Percentiles rank a stretch among this genome's conserved stretches.
Conservation (phyloP, 2,888 invertebrate genomes). For the Dione juno region DNA sequence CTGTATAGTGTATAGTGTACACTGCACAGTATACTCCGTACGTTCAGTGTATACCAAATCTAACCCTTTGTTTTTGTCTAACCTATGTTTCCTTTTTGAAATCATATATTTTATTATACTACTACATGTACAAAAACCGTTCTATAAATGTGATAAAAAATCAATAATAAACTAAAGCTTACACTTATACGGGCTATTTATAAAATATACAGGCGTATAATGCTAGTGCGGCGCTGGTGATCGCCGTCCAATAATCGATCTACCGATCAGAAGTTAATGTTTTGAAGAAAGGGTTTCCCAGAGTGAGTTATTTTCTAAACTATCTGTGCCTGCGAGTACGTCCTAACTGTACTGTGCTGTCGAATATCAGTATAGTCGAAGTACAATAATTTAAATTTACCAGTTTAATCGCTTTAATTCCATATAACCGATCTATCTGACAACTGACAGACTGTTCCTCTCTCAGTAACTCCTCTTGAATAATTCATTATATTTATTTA, state of each 20-base stretch:
- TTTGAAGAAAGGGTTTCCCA: too few relatives aligned
- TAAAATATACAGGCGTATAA: too few relatives aligned
- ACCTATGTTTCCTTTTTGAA: neutral
- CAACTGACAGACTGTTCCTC: neutral
- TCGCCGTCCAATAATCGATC: too few relatives aligned
- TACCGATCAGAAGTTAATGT: too few relatives aligned
- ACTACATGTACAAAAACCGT: too few relatives aligned
- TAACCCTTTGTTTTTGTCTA: conserved; percentile 3
- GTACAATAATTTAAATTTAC: neutral
- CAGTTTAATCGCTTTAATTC: neutral
- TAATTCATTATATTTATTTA: conserved; percentile 14
- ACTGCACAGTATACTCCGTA: neutral
- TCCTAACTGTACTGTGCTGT: too few relatives aligned
- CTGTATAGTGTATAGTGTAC: neutral
- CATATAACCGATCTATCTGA: neutral
- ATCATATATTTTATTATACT: neutral
- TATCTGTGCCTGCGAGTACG: too few relatives aligned
- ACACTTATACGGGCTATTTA: too few relatives aligned
- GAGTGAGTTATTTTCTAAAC: too few relatives aligned
- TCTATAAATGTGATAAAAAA: too few relatives aligned
- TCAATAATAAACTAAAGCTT: too few relatives aligned
- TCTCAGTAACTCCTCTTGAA: neutral
- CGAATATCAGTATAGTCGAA: neutral
- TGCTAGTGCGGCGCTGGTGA: too few relatives aligned
- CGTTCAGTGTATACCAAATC: neutral